Base-by-base conservation (phyloP, 2,797 vertebrate species). In the Bradypus variegatus region DNA sequence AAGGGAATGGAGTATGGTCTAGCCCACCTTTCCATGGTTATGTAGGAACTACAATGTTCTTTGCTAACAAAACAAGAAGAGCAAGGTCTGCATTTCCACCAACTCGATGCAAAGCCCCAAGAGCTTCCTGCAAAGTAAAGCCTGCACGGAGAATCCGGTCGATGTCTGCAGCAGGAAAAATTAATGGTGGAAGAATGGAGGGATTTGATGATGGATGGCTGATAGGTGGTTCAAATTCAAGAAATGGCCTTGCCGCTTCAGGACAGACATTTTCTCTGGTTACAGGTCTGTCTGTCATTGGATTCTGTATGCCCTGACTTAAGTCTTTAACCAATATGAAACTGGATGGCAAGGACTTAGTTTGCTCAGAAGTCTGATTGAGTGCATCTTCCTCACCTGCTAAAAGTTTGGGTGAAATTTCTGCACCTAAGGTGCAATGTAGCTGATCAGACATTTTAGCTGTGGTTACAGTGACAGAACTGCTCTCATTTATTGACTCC, bases 11-110 rank as follows among this genome's bases (percentile, higher is more conserved):
- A 95, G 79, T 86, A 85, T 12, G 78, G 89, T 84, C 93, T 91
- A 90, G 96, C 65, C 95, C 94, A 82, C 92, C 85, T 73, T 91
- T 89, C 89, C 45, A 23, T 1, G 77, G 94, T 97, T 98, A 99
- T 0, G 98, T 98, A 96, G 99, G 99, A 97, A 99, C 99, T 67
- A 98, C 98, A 77, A 99, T 99, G 81, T 98, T 98, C 96, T 98
- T 98, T 95, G 99, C 99, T 64, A 99, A 97, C 96, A 99, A 97
- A 92, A 98, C 96, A 95, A 99, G 98, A 95, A 99, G 98, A 77
- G 99, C 99, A 27, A 99, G 98, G 96, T 99, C 99, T 93, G 98
- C 97, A 0, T 98, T 98, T 76, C 99, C 99, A 25, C 98, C 98
- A 0, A 98, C 98, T 94, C 95, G 98, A 94, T 98, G 98, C 95